phyloP scores from a whole-genome alignment of 2,797 vertebrate species.

The Erethizon dorsatum region DNA sequence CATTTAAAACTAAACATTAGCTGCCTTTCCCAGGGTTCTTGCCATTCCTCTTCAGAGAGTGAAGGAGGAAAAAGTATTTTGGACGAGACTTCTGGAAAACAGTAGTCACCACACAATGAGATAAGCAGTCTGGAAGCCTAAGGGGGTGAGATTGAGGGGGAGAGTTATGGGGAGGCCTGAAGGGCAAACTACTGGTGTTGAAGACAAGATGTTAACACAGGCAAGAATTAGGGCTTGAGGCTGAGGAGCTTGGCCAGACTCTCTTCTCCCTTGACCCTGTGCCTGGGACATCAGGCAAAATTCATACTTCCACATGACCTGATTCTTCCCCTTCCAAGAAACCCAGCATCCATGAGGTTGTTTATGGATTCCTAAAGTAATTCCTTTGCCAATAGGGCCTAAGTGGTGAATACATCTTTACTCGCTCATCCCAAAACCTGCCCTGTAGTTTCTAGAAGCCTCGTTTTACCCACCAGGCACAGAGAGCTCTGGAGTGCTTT shows the following conservation, averaged over 20 bases:
- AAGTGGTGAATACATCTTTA: neutral
- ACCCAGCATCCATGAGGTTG: neutral
- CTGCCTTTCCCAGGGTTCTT: constrained; percentile 14
- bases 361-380: constrained; percentile 54
- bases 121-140: constrained; percentile 58
- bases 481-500: neutral
- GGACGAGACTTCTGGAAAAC: constrained; percentile 72
- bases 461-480: neutral
- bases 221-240: neutral
- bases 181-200: constrained; percentile 39
- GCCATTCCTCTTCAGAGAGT: neutral
- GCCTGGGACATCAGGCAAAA: neutral
- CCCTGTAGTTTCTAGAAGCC: constrained; percentile 48
- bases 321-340: constrained; percentile 36
- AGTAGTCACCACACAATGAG: constrained; percentile 53
- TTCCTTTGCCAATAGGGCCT: neutral
- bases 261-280: neutral
- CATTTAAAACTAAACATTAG: neutral
- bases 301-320: neutral
- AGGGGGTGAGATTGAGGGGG: neutral
- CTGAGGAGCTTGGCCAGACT: neutral
- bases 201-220: constrained; percentile 57
- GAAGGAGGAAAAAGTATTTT: constrained; percentile 75
- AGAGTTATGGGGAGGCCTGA: neutral
- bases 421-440: constrained; percentile 33